Base-by-base conservation (phyloP, 1,140 invertebrate species). In the Saxidomus purpurata region DNA sequence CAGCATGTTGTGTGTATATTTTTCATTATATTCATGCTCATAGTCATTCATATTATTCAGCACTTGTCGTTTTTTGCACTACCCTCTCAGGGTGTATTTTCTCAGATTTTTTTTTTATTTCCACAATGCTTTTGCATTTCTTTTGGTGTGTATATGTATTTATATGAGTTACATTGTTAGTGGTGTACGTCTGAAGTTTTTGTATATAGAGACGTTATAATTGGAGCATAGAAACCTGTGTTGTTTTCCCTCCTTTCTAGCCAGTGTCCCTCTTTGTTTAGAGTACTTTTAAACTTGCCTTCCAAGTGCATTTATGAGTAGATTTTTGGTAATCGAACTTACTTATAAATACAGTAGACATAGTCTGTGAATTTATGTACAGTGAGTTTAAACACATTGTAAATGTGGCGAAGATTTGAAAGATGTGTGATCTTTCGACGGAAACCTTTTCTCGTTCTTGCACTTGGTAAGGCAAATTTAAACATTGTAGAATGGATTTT, bases 41-140 rank as follows among this genome's bases (percentile, higher is more conserved):
- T 63, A 63, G 25, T 63, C 59, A 25, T 63, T 63, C 25, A 63
- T 63, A 63, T 63, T 63, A 63, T 63, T 63, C 59, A 63, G 67
- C 36, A 71, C 67, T 71, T 71, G 34, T 71, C 67, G 34, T 38
- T 22, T 71, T 22, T 71, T 71, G 67, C 67, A 71, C 67, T 38
- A 38, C 67, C 67, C 67, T 71, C 67, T 71, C 67, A 71, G 67
- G 67, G 67, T 71, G 34, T 28, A 28, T 71, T 71, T 71, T 71
- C 38, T 71, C 11, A 9, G 1, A 71, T 0, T 15, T 71, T 59
- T 59, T 19, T 59, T 71, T 38, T n/a, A 67, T 67, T 38, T 38
- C 67, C 67, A 71, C 67, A 71, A 71, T 71, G 67, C 67, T 71
- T 71, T 71, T 71, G 67, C 67, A 71, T 71, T 71, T 38, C n/a